Conservation (phyloP, 2,888 invertebrate genomes). For the Rutpela maculata region DNA sequence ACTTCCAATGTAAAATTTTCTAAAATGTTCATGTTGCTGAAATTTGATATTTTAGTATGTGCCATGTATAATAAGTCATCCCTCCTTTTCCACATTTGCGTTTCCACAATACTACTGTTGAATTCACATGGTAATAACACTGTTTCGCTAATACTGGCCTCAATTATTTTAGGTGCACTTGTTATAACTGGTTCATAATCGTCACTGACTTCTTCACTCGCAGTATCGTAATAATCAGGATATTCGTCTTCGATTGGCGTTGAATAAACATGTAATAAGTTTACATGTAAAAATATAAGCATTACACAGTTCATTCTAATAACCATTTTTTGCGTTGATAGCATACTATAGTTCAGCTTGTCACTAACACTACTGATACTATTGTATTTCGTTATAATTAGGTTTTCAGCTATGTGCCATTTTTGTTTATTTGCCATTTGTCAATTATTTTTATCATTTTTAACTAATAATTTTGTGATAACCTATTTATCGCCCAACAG, state of each 20-base stretch:
- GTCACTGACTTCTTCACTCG: neutral
- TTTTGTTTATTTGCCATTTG: neutral
- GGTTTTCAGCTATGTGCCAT: neutral
- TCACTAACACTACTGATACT: neutral
- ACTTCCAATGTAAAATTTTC: neutral
- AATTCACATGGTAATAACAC: neutral
- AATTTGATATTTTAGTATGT: neutral
- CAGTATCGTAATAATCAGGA: neutral
- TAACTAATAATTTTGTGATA: too few relatives aligned
- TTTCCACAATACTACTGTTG: neutral
- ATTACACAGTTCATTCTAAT: neutral
- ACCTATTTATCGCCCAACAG: too few relatives aligned
- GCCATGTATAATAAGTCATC: neutral
- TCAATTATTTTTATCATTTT: too few relatives aligned
- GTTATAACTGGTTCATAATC: neutral
- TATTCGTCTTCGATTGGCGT: neutral
- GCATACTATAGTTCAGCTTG: neutral
- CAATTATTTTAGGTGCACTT: neutral
- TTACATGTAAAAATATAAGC: neutral
- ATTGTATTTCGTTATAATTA: neutral
- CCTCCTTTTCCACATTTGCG: neutral
- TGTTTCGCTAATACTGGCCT: neutral
- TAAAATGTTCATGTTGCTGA: neutral
- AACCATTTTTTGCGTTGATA: neutral
- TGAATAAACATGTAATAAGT: neutral